Conservation (phyloP, 2,888 invertebrate genomes). For the Parascotia fuliginaria region DNA sequence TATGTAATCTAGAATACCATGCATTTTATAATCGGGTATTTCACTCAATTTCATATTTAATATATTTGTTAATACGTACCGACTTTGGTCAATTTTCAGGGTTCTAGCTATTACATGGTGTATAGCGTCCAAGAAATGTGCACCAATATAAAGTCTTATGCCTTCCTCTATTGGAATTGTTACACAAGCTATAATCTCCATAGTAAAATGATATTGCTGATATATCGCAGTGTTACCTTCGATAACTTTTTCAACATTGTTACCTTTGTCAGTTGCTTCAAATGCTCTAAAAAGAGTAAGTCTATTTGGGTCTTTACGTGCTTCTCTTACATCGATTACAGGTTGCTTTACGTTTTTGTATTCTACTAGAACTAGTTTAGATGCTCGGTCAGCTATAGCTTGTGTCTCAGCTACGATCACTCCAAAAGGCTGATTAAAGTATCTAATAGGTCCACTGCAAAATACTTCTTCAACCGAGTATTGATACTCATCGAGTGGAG, state of each 20-base stretch:
- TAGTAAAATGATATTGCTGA: conserved; percentile 89
- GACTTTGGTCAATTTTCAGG: conserved; percentile 84
- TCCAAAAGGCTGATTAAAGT: conserved; percentile 88
- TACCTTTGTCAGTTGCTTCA: conserved; percentile 44
- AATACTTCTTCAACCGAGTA: conserved; percentile 83
- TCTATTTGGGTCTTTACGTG: conserved; percentile 47
- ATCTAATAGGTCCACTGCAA: conserved; percentile 80
- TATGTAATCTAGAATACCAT: too few species aligned
- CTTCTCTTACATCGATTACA: conserved; percentile 47
- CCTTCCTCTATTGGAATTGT: conserved; percentile 89
- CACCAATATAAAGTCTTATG: conserved; percentile 85
- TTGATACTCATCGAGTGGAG: conserved; percentile 45
- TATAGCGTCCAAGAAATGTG: conserved; percentile 85
- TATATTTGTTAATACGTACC: conserved; percentile 66
- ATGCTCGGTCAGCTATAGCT: conserved; percentile 79
- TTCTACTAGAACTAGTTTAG: conserved; percentile 79
- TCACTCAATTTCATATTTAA: too few species aligned
- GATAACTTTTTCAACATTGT: conserved; percentile 61
- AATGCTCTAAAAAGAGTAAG: conserved; percentile 28
- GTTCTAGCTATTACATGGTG: conserved; percentile 82
- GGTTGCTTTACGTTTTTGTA: conserved; percentile 71
- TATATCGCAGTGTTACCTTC: conserved; percentile 81
- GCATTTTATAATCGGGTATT: too few species aligned
- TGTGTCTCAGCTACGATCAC: conserved; percentile 87
- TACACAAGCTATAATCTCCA: conserved; percentile 88